These are phyloP conservation scores for Synanthedon andrenaeformis DNA, from an alignment of 2,888 invertebrate genomes.

Conservation along the genomic window DNA sequence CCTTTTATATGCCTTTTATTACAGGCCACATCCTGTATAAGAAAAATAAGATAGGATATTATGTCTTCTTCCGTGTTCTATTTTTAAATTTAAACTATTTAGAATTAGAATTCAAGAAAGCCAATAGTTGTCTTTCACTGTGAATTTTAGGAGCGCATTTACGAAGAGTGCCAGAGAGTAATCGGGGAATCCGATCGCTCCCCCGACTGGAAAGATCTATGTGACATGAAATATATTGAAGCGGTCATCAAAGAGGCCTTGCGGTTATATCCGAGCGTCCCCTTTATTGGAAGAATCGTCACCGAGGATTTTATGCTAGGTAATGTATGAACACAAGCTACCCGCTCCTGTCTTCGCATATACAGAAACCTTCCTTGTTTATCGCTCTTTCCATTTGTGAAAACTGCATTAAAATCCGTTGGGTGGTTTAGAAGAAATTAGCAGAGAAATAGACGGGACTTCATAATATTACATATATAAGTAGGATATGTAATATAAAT, in stretches of 20 bases:
- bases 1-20: too few relatives aligned
- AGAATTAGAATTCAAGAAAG: background rate
- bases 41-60: too few relatives aligned
- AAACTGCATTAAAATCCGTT: too few relatives aligned
- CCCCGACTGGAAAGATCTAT: constrained; percentile 65
- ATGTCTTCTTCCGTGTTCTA: too few relatives aligned
- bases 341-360: background rate
- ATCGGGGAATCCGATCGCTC: constrained; percentile 45
- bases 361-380: too few relatives aligned
- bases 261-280: constrained; percentile 76
- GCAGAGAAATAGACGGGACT: too few relatives aligned
- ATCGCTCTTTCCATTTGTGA: too few relatives aligned
- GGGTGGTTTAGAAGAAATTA: too few relatives aligned
- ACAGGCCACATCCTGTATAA: too few relatives aligned
- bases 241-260: constrained; percentile 77
- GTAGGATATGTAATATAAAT: too few relatives aligned
- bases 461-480: too few relatives aligned
- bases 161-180: constrained; percentile 43
- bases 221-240: constrained; percentile 75
- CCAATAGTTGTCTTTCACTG: background rate
- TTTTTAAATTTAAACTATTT: background rate
- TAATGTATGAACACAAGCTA: constrained; percentile 20
- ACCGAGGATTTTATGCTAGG: constrained; percentile 72
- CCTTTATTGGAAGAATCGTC: constrained; percentile 71
- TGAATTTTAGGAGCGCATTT: constrained; percentile 39